Conservation (phyloP, 1,140 invertebrate genomes). For the roundworm (Caenorhabditis elegans) region DNA sequence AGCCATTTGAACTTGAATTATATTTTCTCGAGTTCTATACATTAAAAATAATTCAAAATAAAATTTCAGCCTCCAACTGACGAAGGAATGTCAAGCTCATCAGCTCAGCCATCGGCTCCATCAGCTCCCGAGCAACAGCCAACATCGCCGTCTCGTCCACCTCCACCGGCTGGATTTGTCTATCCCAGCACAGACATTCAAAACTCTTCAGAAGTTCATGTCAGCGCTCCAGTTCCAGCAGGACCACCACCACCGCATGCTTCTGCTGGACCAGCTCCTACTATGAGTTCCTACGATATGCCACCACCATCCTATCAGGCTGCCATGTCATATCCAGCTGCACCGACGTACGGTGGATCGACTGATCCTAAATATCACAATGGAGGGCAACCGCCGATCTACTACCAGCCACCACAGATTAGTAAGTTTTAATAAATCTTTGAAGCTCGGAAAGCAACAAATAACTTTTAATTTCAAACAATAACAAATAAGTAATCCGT, state of each 20-base stretch:
- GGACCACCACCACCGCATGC: background rate
- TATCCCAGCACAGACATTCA: background rate
- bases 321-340: constrained; percentile 44
- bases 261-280: background rate
- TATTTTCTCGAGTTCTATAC: too few species aligned
- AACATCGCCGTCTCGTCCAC: background rate
- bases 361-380: constrained; percentile 33
- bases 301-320: constrained; percentile 52
- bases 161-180: background rate
- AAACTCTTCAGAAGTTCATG: background rate
- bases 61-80: constrained; percentile 15
- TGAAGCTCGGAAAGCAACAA: too few species aligned
- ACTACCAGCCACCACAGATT: constrained; percentile 31
- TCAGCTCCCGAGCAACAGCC: background rate
- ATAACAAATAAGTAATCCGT: too few species aligned
- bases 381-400: background rate
- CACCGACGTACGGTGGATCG: constrained; percentile 43
- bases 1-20: too few species aligned
- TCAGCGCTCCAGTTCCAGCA: constrained; percentile 29
- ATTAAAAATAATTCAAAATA: too few species aligned
- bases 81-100: background rate
- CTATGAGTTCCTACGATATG: background rate
- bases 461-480: too few species aligned
- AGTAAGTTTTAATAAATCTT: background rate
- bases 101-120: background rate